phyloP scores from a whole-genome alignment of 1,140 invertebrate species.

The Ruditapes philippinarum region DNA sequence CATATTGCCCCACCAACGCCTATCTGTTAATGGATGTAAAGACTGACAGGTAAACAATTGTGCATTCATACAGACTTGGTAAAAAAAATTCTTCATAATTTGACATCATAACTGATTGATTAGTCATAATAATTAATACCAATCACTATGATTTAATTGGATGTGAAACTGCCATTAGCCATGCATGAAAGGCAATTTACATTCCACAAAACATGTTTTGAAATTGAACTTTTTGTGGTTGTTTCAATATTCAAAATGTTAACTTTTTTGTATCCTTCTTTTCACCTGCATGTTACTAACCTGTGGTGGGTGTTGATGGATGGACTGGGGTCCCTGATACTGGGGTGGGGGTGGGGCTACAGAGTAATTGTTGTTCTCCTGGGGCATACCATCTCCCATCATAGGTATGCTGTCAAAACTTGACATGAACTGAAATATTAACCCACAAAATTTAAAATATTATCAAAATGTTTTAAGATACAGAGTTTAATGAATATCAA shows the following conservation, averaged over 20 bases:
- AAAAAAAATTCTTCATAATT: not conserved
- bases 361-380: conserved; percentile 30
- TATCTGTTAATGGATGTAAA: not conserved
- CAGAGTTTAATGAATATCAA: too few relatives aligned
- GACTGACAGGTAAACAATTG: conserved; percentile 13
- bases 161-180: not conserved
- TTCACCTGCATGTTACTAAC: not conserved
- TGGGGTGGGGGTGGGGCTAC: not conserved
- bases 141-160: not conserved
- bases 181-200: not conserved
- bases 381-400: conserved; percentile 45
- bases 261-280: too few relatives aligned
- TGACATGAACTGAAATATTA: conserved; percentile 52
- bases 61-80: not conserved
- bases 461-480: too few relatives aligned
- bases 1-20: conserved; percentile 8
- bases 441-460: too few relatives aligned
- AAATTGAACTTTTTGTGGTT: too few relatives aligned
- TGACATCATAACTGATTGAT: conserved; percentile 35
- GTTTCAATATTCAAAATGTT: too few relatives aligned
- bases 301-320: conserved; percentile 45
- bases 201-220: too few relatives aligned
- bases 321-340: conserved; percentile 43
- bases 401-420: conserved; percentile 56
- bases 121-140: conserved; percentile 13